Conservation (phyloP, 1,140 invertebrate genomes). For the Ceratina japonica region DNA sequence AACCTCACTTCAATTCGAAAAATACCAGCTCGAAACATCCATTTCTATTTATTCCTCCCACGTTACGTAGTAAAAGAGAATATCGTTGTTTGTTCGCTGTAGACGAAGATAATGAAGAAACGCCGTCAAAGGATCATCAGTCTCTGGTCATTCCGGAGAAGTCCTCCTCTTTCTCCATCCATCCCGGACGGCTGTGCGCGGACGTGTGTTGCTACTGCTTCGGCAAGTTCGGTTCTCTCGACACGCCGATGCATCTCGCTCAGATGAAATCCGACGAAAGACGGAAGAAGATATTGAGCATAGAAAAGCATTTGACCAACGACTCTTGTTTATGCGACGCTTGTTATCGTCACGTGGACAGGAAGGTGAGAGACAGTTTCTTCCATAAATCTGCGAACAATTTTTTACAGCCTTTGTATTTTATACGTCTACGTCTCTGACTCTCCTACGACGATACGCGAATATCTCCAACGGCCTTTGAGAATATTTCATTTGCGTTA, state of each 20-base stretch:
- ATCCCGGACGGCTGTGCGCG: slow-evolving; percentile 87
- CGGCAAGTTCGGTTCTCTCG: slow-evolving; percentile 90
- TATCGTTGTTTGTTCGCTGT: slow-evolving; percentile 50
- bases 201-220: slow-evolving; percentile 92
- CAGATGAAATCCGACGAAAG: slow-evolving; percentile 89
- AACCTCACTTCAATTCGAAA: background rate
- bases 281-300: slow-evolving; percentile 87
- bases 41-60: background rate
- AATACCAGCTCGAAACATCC: background rate
- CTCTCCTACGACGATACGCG: no score
- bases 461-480: no score
- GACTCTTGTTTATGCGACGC: slow-evolving; percentile 92
- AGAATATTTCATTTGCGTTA: background rate
- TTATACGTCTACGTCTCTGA: no score
- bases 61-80: background rate
- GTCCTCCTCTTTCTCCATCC: slow-evolving; percentile 91
- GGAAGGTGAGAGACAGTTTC: slow-evolving; percentile 82
- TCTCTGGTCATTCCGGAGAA: slow-evolving; percentile 91
- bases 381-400: background rate
- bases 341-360: slow-evolving; percentile 90
- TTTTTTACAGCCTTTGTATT: background rate
- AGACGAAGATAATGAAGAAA: slow-evolving; percentile 80
- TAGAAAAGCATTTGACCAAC: slow-evolving; percentile 87
- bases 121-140: slow-evolving; percentile 78
- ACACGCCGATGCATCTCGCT: slow-evolving; percentile 91